These are phyloP conservation scores for Parnassius apollo DNA, from an alignment of 2,888 invertebrate genomes.

Conservation along the genomic window DNA sequence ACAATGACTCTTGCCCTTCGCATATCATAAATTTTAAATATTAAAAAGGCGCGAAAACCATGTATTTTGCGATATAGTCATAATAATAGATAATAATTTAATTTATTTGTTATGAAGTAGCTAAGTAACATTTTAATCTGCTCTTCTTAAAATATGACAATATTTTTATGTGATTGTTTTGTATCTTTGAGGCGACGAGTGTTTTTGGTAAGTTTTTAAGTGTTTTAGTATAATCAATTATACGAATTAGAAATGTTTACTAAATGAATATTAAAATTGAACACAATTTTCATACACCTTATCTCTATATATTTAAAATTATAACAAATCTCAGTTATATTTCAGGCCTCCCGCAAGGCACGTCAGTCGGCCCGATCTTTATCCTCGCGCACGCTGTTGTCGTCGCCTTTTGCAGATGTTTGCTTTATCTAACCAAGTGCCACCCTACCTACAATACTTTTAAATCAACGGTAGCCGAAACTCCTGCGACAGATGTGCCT, in stretches of 20 bases:
- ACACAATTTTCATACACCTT: background rate
- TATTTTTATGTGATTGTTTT: slow-evolving; percentile 44
- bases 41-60: slow-evolving; percentile 36
- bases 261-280: background rate
- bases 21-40: slow-evolving; percentile 27
- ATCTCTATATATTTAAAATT: background rate
- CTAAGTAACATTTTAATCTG: slow-evolving; percentile 14
- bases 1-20: slow-evolving; percentile 29
- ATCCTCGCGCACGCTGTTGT: too few relatives aligned
- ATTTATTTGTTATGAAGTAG: slow-evolving; percentile 24
- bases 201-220: slow-evolving; percentile 57
- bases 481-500: too few relatives aligned
- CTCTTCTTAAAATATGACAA: slow-evolving; percentile 34
- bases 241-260: background rate
- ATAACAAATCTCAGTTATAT: background rate
- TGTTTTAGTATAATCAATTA: slow-evolving; percentile 2
- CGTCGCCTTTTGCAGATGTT: too few relatives aligned
- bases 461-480: too few relatives aligned
- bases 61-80: slow-evolving; percentile 27
- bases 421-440: too few relatives aligned
- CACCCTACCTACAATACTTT: too few relatives aligned
- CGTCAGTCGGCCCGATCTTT: too few relatives aligned
- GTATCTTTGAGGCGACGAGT: slow-evolving; percentile 52
- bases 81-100: slow-evolving; percentile 24
- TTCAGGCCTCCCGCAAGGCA: too few relatives aligned